A percentile compares a stretch with the other conserved stretches of the same genome.
These are phyloP conservation scores for Parotocinclus haroldoi DNA, from an alignment of 2,797 vertebrate species.

Conservation along the genomic window DNA sequence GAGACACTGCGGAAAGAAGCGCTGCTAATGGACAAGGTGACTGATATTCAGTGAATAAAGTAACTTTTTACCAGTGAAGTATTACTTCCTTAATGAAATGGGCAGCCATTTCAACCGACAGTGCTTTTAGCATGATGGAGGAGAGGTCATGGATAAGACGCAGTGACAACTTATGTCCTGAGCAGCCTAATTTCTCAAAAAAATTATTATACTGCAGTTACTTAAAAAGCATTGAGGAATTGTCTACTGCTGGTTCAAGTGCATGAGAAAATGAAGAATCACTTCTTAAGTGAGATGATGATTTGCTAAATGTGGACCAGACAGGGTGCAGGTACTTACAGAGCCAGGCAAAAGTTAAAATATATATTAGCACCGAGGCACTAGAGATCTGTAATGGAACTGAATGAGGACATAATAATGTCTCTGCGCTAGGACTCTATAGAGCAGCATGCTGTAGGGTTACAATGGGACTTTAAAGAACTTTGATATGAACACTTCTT, in stretches of 20 bases:
- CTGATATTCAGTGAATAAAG: conserved; percentile 46
- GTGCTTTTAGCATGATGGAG: conserved; percentile 52
- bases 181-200: conserved; percentile 67
- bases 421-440: conserved; percentile 12
- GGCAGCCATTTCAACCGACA: conserved; percentile 60
- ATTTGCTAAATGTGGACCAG: conserved; percentile 60
- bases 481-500: conserved; percentile 12
- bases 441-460: conserved; percentile 19
- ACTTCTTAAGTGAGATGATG: conserved; percentile 71
- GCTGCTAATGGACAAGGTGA: conserved; percentile 46
- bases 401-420: conserved; percentile 37
- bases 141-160: conserved; percentile 60
- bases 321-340: conserved; percentile 31
- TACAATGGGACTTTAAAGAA: conserved; percentile 19
- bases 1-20: conserved; percentile 29
- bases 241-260: conserved; percentile 60
- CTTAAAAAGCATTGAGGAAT: conserved; percentile 68
- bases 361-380: conserved; percentile 44
- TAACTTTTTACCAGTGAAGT: conserved; percentile 46
- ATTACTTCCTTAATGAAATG: conserved; percentile 57
- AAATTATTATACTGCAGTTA: conserved; percentile 75
- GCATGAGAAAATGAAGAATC: conserved; percentile 58
- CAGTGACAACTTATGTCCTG: conserved; percentile 57
- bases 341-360: conserved; percentile 44
- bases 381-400: conserved; percentile 29